A percentile compares a stretch with the other conserved stretches of the same genome.
Conservation (phyloP, 2,797 vertebrate species). For the Chelmon rostratus region DNA sequence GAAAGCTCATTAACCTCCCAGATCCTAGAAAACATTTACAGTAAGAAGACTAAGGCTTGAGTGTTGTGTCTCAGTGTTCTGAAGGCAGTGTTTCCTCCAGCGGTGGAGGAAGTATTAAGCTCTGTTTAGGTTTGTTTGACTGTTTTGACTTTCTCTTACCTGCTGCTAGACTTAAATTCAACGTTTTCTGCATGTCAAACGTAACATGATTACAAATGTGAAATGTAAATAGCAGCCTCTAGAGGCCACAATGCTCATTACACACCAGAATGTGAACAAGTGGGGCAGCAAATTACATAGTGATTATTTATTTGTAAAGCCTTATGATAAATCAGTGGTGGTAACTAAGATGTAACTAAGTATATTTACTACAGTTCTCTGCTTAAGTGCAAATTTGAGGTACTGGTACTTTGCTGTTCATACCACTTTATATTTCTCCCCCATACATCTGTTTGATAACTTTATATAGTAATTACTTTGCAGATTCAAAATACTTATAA, state of each 20-base stretch:
- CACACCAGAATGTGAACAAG: neutral
- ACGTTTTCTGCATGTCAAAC: neutral
- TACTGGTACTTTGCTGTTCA: no score
- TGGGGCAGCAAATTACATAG: neutral
- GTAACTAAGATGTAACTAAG: no score
- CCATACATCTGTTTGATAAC: no score
- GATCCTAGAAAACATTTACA: neutral
- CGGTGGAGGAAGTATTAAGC: neutral
- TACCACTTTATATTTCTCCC: no score
- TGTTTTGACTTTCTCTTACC: neutral
- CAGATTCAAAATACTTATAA: no score
- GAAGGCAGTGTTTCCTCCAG: neutral
- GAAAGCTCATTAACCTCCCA: neutral
- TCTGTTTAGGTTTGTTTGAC: neutral
- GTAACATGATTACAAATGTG: neutral
- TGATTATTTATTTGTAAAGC: no score
- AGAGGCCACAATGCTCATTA: slow-evolving; percentile 1
- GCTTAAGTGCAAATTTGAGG: no score
- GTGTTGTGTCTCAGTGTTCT: neutral
- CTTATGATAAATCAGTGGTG: no score
- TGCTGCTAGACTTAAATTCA: neutral
- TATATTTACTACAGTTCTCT: no score
- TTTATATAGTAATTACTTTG: no score
- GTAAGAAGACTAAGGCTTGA: neutral
- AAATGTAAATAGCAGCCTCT: neutral